These are phyloP conservation scores for Copidosoma floridanum DNA, from an alignment of 1,140 invertebrate genomes.

Conservation along the genomic window DNA sequence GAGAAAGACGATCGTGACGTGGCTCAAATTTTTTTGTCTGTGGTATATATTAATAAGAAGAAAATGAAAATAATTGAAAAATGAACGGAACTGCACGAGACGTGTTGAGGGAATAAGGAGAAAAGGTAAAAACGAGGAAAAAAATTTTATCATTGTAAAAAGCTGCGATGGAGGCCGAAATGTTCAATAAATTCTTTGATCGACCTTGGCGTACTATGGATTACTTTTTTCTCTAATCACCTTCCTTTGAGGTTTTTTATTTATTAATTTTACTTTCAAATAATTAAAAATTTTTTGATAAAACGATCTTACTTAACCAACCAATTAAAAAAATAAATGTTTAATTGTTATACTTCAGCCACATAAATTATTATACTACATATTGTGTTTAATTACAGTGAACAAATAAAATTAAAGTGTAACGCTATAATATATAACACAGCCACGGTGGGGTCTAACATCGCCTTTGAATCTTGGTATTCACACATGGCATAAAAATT, in stretches of 20 bases:
- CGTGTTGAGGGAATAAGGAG: neutral
- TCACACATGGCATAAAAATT: neutral
- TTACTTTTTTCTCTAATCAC: neutral
- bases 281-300: too few relatives aligned
- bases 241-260: too few relatives aligned
- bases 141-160: constrained; percentile 43
- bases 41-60: constrained; percentile 16
- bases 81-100: neutral
- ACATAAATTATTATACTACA: too few relatives aligned
- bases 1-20: neutral
- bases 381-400: too few relatives aligned
- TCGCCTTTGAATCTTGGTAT: neutral
- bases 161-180: constrained; percentile 31
- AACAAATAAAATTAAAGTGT: too few relatives aligned
- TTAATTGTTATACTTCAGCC: too few relatives aligned
- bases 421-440: too few relatives aligned
- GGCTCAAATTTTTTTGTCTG: constrained; percentile 12
- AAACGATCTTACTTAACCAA: too few relatives aligned
- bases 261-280: neutral
- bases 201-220: constrained; percentile 24
- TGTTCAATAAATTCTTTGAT: constrained; percentile 48
- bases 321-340: too few relatives aligned
- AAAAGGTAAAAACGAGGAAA: constrained; percentile 5
- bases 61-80: constrained; percentile 3
- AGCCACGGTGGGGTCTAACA: too few relatives aligned